These are phyloP conservation scores for Acanthosoma haemorrhoidale DNA, from an alignment of 2,888 invertebrate species.

Conservation along the genomic window DNA sequence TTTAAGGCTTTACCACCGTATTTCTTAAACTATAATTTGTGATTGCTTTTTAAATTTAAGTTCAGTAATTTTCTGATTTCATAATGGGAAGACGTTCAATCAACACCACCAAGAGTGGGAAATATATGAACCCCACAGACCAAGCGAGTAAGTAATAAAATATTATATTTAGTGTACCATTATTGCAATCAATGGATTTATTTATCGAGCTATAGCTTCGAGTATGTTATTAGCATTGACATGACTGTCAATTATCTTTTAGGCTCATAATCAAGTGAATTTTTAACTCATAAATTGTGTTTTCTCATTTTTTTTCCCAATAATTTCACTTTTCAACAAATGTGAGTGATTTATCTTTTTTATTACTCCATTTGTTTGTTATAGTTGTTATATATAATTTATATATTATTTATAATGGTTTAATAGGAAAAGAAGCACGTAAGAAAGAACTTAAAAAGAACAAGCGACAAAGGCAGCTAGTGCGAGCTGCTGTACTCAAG, in stretches of 20 bases:
- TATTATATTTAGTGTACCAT: neutral
- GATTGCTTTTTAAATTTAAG: no score
- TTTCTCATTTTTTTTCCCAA: no score
- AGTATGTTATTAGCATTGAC: no score
- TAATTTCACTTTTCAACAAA: no score
- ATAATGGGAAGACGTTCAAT: conserved; percentile 91
- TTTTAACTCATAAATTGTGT: no score
- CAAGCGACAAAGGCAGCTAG: conserved; percentile 93
- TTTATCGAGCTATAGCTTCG: no score
- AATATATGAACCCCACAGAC: conserved; percentile 99
- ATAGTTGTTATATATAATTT: conserved; percentile 27
- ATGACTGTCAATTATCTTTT: no score
- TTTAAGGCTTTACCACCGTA: neutral
- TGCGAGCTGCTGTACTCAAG: conserved; percentile 92
- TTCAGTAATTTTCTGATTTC: no score
- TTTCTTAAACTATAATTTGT: no score
- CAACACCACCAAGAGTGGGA: conserved; percentile 99
- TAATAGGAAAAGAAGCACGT: conserved; percentile 92
- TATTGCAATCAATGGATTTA: neutral
- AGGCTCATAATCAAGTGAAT: no score
- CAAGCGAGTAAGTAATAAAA: conserved; percentile 88
- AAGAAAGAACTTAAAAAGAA: conserved; percentile 98
- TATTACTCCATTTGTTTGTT: neutral
- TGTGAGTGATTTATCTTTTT: conserved; percentile 16
- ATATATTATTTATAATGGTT: neutral